Evolutionary conservation across 1,140 invertebrate genomes (phyloP), one percentile per base, ranked within the genome.

Genomic region (Galleria mellonella): DNA sequence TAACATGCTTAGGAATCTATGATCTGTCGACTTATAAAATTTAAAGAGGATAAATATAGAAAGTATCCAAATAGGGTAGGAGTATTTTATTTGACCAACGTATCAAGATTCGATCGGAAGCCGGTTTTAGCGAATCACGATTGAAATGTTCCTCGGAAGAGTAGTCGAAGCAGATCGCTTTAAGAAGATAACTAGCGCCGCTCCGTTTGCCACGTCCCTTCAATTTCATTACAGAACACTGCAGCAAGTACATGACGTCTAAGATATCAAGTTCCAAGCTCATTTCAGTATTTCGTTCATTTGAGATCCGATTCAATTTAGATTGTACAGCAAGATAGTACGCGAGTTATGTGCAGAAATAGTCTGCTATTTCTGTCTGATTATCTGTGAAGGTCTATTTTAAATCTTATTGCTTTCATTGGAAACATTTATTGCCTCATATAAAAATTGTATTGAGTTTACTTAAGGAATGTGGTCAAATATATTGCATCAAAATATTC

Each of bases 291-390:
- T 60, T 68, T 69, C 60, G 62, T 50, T 72, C 61, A 60, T 64
- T 67, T 65, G 61, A 61, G 57, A 60, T 67, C 62, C 48, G 42
- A 71, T 81, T 72, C 66, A 73, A 77, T 78, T 81, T 71, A 75
- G 72, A 76, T 79, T 49, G 51, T 52, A 43, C 46, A 35, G 39
- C 43, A 31, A 44, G 71, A 79, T 75, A 67, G 53, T 44, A 47
- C 36, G 37, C 36, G 36, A 51, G 33, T 47, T 49, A 43, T 29
- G 29, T 23, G 35, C 46, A 57, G 47, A 51, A 58, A 54, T 59
- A 55, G 33, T 48, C 28, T 36, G 32, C 51, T 60, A 53, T 60
- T 60, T 47, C 51, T 43, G 47, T 48, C 40, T 38, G 60, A 48
- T 62, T 51, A 53, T 51, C 47, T 32, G 14, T 31, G 12, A 45